Conservation (phyloP, 2,888 invertebrate species). For the Gymnoscelis rufifasciata region DNA sequence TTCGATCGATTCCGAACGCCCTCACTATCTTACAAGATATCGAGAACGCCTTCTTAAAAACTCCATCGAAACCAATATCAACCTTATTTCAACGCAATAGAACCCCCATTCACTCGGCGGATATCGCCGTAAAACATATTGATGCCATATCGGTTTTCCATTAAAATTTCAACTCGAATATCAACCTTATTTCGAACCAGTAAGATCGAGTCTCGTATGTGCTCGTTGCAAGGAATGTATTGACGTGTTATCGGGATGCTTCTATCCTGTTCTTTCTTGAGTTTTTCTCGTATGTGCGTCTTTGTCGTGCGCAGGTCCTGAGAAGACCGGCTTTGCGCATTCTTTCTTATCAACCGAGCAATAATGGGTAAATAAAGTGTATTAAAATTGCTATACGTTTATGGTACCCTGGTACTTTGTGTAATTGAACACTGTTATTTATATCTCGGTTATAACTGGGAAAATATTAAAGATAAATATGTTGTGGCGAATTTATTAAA, state of each 20-base stretch:
- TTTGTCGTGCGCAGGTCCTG: slow-evolving; percentile 65
- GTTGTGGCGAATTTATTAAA: slow-evolving; percentile 16
- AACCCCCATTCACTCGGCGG: slow-evolving; percentile 42
- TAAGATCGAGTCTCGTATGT: slow-evolving; percentile 52
- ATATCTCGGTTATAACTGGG: slow-evolving; percentile 24
- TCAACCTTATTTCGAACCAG: slow-evolving; percentile 37
- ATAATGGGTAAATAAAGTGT: slow-evolving; percentile 55
- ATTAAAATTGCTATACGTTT: slow-evolving; percentile 46
- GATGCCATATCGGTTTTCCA: slow-evolving; percentile 79
- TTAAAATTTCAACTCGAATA: slow-evolving; percentile 46
- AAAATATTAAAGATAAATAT: slow-evolving; percentile 22
- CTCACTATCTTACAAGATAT: slow-evolving; percentile 78
- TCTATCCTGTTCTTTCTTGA: slow-evolving; percentile 61
- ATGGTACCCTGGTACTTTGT: slow-evolving; percentile 50
- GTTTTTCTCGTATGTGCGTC: slow-evolving; percentile 63
- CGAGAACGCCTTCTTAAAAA: slow-evolving; percentile 76
- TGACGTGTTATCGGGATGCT: slow-evolving; percentile 77
- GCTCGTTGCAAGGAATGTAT: slow-evolving; percentile 66
- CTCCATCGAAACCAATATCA: slow-evolving; percentile 36
- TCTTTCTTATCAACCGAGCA: slow-evolving; percentile 65
- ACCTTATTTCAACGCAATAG: slow-evolving; percentile 45
- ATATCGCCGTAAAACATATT: slow-evolving; percentile 68
- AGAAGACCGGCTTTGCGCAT: slow-evolving; percentile 68
- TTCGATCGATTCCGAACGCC: slow-evolving; percentile 76
- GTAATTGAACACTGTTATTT: slow-evolving; percentile 38